These are phyloP conservation scores for Hippotragus niger DNA, from an alignment of 2,113 vertebrate genomes.

Conservation along the genomic window DNA sequence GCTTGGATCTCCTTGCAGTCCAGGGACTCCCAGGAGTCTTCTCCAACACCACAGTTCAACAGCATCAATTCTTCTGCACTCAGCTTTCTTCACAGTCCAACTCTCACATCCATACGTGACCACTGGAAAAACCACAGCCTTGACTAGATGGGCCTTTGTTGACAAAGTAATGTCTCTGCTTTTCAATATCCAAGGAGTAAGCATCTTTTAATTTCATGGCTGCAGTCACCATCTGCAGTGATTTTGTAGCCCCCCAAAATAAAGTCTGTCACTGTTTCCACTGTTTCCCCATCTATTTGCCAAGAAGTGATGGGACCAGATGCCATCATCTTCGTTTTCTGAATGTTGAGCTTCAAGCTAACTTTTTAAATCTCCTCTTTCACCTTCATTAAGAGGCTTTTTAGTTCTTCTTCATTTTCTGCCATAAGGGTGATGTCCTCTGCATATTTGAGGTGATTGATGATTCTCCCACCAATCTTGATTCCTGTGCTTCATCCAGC, in stretches of 20 bases:
- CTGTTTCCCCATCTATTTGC: neutral
- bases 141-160: neutral
- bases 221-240: neutral
- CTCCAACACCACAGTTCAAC: neutral
- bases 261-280: neutral
- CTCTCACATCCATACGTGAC: neutral
- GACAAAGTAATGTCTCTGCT: neutral
- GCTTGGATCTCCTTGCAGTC: neutral
- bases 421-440: neutral
- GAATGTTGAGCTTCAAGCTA: neutral
- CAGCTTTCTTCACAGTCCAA: neutral
- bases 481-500: neutral
- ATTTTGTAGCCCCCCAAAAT: accelerated
- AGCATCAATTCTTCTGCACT: accelerated
- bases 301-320: neutral
- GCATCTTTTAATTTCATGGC: neutral
- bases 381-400: neutral
- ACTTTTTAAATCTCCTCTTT: neutral
- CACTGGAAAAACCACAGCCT: neutral
- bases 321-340: neutral
- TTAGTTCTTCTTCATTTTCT: neutral
- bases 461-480: neutral
- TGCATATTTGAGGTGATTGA: neutral
- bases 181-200: neutral
- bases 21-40: neutral